Percentiles rank a stretch among this genome's conserved stretches.
These are phyloP conservation scores for Lepisosteus osseus DNA, from an alignment of 2,113 vertebrate genomes.

Conservation along the genomic window DNA sequence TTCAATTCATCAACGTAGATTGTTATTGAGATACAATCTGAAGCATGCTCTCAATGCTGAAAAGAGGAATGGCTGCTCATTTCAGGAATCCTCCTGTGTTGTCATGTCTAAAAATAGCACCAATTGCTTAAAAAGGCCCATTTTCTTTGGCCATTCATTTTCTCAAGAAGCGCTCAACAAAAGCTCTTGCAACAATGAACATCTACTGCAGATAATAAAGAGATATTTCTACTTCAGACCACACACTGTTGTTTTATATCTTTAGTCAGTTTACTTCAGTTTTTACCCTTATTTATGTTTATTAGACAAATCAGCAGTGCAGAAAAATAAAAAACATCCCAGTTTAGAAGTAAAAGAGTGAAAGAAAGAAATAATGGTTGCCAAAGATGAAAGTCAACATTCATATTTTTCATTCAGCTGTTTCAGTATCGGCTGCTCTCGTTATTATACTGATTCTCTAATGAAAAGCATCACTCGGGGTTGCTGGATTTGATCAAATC, in stretches of 20 bases:
- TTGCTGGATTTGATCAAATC: too few species aligned
- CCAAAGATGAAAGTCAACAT: too few species aligned
- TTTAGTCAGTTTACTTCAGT: too few species aligned
- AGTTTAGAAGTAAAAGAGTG: too few species aligned
- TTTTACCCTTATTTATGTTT: too few species aligned
- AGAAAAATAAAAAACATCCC: too few species aligned
- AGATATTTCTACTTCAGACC: background rate
- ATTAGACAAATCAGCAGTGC: too few species aligned
- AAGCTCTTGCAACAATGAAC: background rate
- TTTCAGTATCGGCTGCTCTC: too few species aligned
- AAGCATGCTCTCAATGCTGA: background rate
- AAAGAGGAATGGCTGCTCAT: background rate
- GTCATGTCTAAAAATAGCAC: conserved; percentile 6
- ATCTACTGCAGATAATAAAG: background rate
- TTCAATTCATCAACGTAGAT: background rate
- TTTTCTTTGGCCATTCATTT: conserved; percentile 1
- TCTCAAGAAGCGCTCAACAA: background rate
- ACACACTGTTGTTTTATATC: background rate
- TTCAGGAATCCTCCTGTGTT: background rate
- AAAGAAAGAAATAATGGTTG: too few species aligned
- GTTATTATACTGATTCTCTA: too few species aligned
- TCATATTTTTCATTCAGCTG: too few species aligned
- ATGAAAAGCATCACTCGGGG: too few species aligned
- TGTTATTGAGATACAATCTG: background rate
- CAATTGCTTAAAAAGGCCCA: background rate